Percentiles rank a stretch among this genome's conserved stretches.
Conservation (phyloP, 2,888 invertebrate genomes). For the Sphecodes monilicornis region DNA sequence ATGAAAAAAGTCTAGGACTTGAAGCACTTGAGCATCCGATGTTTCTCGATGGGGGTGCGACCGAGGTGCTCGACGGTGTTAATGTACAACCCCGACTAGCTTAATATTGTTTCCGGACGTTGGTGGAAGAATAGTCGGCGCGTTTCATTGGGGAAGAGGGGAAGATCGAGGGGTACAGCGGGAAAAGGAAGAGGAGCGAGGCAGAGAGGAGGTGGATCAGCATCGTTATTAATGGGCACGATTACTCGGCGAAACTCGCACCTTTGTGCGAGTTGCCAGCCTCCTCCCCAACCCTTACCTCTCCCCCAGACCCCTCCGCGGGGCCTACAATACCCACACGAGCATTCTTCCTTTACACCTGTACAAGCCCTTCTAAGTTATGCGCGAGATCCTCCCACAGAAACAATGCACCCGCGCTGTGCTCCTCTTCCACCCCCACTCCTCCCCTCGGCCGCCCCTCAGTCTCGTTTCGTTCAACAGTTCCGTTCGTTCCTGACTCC, state of each 20-base stretch:
- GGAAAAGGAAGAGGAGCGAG: slow-evolving; percentile 6
- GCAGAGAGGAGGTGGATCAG: slow-evolving; percentile 77
- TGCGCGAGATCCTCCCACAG: slow-evolving; percentile 83
- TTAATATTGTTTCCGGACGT: slow-evolving; percentile 12
- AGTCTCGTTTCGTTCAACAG: slow-evolving; percentile 47
- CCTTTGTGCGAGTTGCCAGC: slow-evolving; percentile 73
- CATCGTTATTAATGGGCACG: slow-evolving; percentile 81
- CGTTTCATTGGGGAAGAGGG: neutral
- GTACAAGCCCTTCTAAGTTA: slow-evolving; percentile 80
- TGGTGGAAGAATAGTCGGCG: slow-evolving; percentile 17
- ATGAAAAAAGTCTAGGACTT: neutral
- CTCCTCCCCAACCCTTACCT: slow-evolving; percentile 59
- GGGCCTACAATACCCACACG: slow-evolving; percentile 74
- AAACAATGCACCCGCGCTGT: slow-evolving; percentile 79
- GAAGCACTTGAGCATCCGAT: neutral
- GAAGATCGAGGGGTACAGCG: slow-evolving; percentile 1
- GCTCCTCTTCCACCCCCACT: slow-evolving; percentile 43
- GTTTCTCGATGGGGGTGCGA: neutral
- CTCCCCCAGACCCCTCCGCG: slow-evolving; percentile 43
- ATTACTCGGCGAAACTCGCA: slow-evolving; percentile 82
- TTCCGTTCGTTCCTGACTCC: slow-evolving; percentile 35
- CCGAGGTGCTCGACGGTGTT: neutral
- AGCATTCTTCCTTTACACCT: slow-evolving; percentile 82
- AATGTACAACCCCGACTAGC: neutral
- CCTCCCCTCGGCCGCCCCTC: neutral